These are phyloP conservation scores for Sebastes melanostomus DNA, from an alignment of 2,797 vertebrate species.

Conservation along the genomic window DNA sequence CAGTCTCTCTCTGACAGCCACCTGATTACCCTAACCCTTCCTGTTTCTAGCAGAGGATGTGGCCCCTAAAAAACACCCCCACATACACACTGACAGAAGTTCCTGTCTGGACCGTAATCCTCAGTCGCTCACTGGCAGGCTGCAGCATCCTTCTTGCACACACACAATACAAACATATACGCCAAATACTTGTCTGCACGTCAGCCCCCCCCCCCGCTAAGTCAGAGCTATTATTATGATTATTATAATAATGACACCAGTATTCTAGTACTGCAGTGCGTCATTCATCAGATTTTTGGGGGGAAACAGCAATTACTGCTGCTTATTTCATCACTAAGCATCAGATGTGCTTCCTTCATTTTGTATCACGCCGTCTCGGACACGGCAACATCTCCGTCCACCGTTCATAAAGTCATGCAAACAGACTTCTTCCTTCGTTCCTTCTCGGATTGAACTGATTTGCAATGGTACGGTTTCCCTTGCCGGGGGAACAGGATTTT, in stretches of 20 bases:
- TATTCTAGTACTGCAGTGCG: neutral
- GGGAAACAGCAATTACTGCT: slow-evolving; percentile 25
- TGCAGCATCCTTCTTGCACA: neutral
- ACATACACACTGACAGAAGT: neutral
- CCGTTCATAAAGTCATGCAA: neutral
- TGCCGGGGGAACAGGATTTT: neutral
- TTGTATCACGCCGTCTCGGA: neutral
- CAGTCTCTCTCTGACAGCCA: slow-evolving; percentile 40
- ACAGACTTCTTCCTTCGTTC: neutral
- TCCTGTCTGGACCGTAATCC: slow-evolving; percentile 8
- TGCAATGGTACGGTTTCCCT: neutral
- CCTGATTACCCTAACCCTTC: slow-evolving; percentile 45
- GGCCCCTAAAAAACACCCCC: neutral
- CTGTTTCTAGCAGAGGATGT: slow-evolving; percentile 15
- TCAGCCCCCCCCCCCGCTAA: neutral
- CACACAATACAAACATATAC: neutral
- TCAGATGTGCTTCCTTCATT: slow-evolving; percentile 37
- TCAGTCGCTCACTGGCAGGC: neutral
- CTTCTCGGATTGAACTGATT: neutral
- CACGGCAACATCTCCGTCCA: slow-evolving; percentile 19
- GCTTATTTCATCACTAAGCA: slow-evolving; percentile 26
- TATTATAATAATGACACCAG: slow-evolving; percentile 40
- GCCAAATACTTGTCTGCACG: slow-evolving; percentile 6
- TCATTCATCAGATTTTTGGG: slow-evolving; percentile 27
- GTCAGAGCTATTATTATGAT: slow-evolving; percentile 38